A percentile compares a stretch with the other conserved stretches of the same genome.
Evolutionary conservation across 2,888 invertebrate genomes (phyloP).

Genomic region (Drosophila stalkeri): DNA sequence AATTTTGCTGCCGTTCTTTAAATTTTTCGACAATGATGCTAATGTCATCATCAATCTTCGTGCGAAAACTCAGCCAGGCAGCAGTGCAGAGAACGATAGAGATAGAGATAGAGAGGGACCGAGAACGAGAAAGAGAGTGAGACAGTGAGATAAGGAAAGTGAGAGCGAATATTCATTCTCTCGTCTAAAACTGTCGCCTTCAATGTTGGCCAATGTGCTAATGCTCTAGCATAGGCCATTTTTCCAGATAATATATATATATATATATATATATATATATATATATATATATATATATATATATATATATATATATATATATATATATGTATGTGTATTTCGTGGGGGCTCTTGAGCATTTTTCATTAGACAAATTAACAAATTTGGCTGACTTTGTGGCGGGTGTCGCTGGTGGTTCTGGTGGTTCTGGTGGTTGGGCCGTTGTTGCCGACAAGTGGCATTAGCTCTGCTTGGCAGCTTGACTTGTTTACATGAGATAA

Average conservation of each 20-base stretch:
- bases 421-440: constrained; percentile 4
- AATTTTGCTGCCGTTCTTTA: constrained; percentile 53
- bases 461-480: constrained; percentile 78
- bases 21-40: constrained; percentile 83
- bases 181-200: constrained; percentile 62
- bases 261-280: not conserved
- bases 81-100: constrained; percentile 26
- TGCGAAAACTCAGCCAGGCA: constrained; percentile 63
- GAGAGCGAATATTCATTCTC: constrained; percentile 21
- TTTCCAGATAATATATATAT: constrained; percentile 21
- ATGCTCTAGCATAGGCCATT: constrained; percentile 48
- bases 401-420: not conserved
- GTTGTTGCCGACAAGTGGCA: constrained; percentile 72
- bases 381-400: constrained; percentile 60
- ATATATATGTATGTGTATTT: not conserved
- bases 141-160: constrained; percentile 2
- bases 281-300: not conserved
- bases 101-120: constrained; percentile 10
- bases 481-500: constrained; percentile 84
- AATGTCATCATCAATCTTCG: constrained; percentile 85
- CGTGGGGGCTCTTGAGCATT: constrained; percentile 40
- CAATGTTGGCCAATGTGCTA: constrained; percentile 52
- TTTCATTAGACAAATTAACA: constrained; percentile 83
- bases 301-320: constrained; percentile 6
- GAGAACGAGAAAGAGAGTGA: not conserved